Evolutionary conservation across 2,888 invertebrate genomes (phyloP), one percentile per base, ranked within the genome.

Genomic region (Ophion costatus): DNA sequence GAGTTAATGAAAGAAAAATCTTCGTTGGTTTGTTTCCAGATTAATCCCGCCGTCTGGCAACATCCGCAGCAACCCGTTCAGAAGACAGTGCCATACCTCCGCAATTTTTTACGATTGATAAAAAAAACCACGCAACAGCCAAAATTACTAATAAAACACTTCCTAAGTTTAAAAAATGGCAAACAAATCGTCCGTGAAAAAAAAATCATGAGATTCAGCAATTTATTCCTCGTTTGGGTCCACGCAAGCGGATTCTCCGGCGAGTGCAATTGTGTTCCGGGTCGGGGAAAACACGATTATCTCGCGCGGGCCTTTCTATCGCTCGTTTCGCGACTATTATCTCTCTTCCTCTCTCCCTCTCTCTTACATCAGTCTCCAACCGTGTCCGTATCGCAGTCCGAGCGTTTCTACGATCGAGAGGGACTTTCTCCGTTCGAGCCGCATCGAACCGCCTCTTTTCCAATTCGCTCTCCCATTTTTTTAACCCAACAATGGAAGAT

Each of bases 401-500:
- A 71, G 3, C 51, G 76, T 82, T 80, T 85, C 76, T 80, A 85
- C 76, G 57, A 85, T 77, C 85, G 76, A 73, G 20, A 71, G 38
- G 57, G 57, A 85, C 85, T 85, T 85, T 85, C 85, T 83, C 80
- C 82, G 59, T 74, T 80, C 82, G 83, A 80, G 57, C 63, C 42
- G 57, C 56, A 74, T 56, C 84, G 51, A 17, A 51, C 4, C 5
- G 51, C 5, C 51, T 11, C 17, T 51, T 51, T 51, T 38, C 38
- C 38, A 38, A 29, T 29, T 29, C 29, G 29, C 14, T 45, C 14
- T 14, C 3, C 14, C 45, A 14, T 45, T 45, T 14, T 51, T 4
- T 51, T 51, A 3, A 17, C 14, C 4, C 51, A 17, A 79, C 56
- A 78, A 78, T 64, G 66, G 61, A 42, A 67, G 45, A 10, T 24